Evolutionary conservation across 2,888 invertebrate genomes (phyloP).

Genomic region (Cephus sareptanus): DNA sequence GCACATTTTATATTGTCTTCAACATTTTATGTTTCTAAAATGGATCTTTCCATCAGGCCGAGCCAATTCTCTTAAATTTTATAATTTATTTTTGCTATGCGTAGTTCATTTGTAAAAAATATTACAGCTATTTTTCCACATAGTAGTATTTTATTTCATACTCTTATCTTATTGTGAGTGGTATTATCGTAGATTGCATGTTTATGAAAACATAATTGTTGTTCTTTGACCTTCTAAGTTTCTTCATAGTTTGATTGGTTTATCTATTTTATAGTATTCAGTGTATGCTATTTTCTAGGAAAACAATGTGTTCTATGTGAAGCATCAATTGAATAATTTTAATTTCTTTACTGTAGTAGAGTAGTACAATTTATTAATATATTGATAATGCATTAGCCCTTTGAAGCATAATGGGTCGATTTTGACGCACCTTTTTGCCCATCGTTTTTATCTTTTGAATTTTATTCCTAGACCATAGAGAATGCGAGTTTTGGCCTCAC

Average conservation of each 20-base stretch:
- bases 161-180: not conserved
- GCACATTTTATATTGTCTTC: not conserved
- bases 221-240: not conserved
- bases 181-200: not conserved
- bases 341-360: not conserved
- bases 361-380: not conserved
- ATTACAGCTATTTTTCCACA: not conserved
- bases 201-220: not conserved
- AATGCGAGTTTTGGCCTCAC: too few species aligned
- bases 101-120: not conserved
- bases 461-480: too few species aligned
- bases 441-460: too few species aligned
- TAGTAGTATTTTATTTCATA: not conserved
- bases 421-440: too few species aligned
- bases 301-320: not conserved
- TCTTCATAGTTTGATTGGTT: not conserved
- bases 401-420: too few species aligned
- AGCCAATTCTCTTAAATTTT: not conserved
- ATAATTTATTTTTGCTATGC: not conserved
- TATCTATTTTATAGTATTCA: not conserved
- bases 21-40: not conserved
- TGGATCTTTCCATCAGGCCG: not conserved
- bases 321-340: not conserved
- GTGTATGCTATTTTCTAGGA: not conserved
- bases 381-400: not conserved